Base-by-base conservation (phyloP, 2,888 invertebrate genomes). In the Alcis repandata region DNA sequence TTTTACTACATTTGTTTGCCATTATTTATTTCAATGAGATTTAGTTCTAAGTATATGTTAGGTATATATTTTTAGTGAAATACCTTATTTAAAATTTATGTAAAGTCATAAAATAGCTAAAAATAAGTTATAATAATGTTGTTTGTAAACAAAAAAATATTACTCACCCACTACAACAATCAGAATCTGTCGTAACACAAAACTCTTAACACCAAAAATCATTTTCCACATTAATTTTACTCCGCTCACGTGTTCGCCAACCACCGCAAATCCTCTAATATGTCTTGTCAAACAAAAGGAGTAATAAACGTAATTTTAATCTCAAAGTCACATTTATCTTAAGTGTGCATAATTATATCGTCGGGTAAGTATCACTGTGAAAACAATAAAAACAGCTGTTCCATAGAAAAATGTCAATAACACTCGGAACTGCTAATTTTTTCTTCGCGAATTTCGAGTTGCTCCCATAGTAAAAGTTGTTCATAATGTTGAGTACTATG, bases 161-260 rank as follows among this genome's bases (percentile, higher is more conserved):
- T 13, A 59, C 57, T 45, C 64, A 71, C 68, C 67, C 43, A 69
- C 63, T 33, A 64, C 60, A 10, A 72, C 72, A 17, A 72, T 64
- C 1, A 63, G 8, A 40, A 70, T 70, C 22, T 72, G 72, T 15
- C 70, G 57, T 13, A 68, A 13, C 13, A 65, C 46, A 38, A 17
- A 27, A 11, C 0, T 48, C 10, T 48, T 48, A 0, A 56, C 6
- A 15, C 27, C 22, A 3, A 48, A 19, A 32, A 45, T 22, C 61
- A 61, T 61, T 27, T 61, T 54, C 3, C 11, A 40, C 0, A n/a
- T 17, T 13, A 53, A 41, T 27, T 1, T 19, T 19, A 41, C 9
- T 43, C 11, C 19, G 3, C 20, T 17, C 6, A 41, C 20, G 4
- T 17, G 6, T 19, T 41, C 41, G 9, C 43, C 1, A 20, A 10